Conservation (phyloP, 2,888 invertebrate species). For the Lordiphosa andalusiaca region DNA sequence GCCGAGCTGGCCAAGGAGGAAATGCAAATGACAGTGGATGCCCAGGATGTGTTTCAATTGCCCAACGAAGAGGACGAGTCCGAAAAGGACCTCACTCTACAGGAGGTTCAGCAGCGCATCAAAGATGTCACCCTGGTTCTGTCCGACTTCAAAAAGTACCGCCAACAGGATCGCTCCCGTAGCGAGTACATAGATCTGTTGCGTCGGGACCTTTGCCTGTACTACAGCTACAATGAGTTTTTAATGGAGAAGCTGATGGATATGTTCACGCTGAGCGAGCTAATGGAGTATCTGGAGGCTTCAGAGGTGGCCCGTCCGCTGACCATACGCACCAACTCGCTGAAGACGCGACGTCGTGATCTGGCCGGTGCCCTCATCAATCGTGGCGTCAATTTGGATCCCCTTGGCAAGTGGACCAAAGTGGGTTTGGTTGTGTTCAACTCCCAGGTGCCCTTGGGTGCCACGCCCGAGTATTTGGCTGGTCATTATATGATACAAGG, state of each 20-base stretch:
- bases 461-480: slow-evolving; percentile 99
- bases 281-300: slow-evolving; percentile 96
- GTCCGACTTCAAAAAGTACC: slow-evolving; percentile 87
- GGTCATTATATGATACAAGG: slow-evolving; percentile 99
- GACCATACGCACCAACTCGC: slow-evolving; percentile 96
- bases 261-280: slow-evolving; percentile 91
- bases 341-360: slow-evolving; percentile 95
- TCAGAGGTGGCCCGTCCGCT: slow-evolving; percentile 96
- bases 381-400: slow-evolving; percentile 98
- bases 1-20: slow-evolving; percentile 89
- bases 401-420: slow-evolving; percentile 99
- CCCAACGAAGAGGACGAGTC: slow-evolving; percentile 89
- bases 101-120: slow-evolving; percentile 93
- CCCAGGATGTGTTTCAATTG: slow-evolving; percentile 89
- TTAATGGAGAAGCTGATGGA: slow-evolving; percentile 95
- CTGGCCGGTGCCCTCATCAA: slow-evolving; percentile 96
- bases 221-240: slow-evolving; percentile 98
- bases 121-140: slow-evolving; percentile 91
- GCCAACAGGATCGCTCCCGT: slow-evolving; percentile 86
- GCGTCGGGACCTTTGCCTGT: slow-evolving; percentile 91
- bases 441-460: slow-evolving; percentile 97
- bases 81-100: slow-evolving; percentile 86
- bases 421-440: slow-evolving; percentile 98
- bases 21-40: slow-evolving; percentile 88
- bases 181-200: slow-evolving; percentile 91